These are phyloP conservation scores for Capreolus pygargus DNA, from an alignment of 2,113 vertebrate species.

Conservation along the genomic window DNA sequence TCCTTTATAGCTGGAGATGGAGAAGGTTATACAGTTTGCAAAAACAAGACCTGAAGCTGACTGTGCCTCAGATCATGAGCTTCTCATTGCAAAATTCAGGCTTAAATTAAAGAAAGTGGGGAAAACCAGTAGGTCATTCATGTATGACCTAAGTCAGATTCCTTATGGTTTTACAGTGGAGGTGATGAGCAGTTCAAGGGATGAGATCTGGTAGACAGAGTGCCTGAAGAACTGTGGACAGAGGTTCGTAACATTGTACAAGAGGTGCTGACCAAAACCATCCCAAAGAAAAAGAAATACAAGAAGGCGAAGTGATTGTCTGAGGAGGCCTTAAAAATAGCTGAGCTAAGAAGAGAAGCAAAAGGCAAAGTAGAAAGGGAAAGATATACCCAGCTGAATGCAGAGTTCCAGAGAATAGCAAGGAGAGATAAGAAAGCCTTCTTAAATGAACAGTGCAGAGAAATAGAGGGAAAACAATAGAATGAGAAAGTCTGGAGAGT, in stretches of 20 bases:
- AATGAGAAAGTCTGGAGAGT: background rate
- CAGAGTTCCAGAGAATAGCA: background rate
- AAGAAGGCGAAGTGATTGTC: background rate
- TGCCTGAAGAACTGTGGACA: background rate
- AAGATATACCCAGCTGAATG: background rate
- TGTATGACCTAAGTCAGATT: background rate
- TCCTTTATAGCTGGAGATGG: background rate
- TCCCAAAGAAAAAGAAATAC: background rate
- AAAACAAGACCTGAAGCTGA: background rate
- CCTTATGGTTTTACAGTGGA: background rate
- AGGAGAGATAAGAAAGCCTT: background rate
- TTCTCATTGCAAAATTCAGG: background rate
- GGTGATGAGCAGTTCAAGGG: background rate
- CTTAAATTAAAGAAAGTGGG: background rate
- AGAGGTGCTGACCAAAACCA: background rate
- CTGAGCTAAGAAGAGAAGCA: background rate
- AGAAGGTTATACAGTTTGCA: background rate
- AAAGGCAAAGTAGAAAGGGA: background rate
- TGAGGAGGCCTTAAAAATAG: background rate
- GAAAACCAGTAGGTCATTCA: background rate
- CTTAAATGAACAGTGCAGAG: background rate
- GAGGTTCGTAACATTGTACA: background rate
- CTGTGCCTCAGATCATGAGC: background rate
- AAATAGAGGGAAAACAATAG: background rate
- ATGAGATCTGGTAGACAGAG: background rate